Conservation (phyloP, 2,113 vertebrate species). For the Heptranchias perlo region DNA sequence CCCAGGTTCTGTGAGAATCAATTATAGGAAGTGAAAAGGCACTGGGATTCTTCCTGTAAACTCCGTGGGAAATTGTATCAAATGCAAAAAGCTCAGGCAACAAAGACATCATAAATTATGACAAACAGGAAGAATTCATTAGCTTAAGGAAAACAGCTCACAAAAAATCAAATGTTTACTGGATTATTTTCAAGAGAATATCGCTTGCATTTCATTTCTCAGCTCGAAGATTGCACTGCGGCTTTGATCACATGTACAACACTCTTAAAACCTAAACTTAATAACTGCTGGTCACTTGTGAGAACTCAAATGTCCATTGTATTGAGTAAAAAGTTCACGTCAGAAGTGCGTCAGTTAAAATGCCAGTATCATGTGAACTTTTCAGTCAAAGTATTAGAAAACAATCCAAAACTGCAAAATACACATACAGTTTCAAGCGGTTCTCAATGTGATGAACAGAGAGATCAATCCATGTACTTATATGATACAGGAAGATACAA, state of each 20-base stretch:
- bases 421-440: neutral
- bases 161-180: neutral
- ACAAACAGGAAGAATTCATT: constrained; percentile 76
- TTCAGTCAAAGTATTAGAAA: neutral
- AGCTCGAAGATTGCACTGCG: neutral
- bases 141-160: constrained; percentile 52
- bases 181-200: neutral
- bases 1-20: constrained; percentile 62
- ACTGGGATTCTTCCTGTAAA: constrained; percentile 65
- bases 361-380: neutral
- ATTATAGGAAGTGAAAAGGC: constrained; percentile 71
- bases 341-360: too few relatives aligned
- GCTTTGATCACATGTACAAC: neutral
- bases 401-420: neutral
- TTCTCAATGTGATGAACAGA: neutral
- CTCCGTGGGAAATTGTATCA: constrained; percentile 69
- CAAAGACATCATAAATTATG: constrained; percentile 76
- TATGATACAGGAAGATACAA: neutral
- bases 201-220: neutral
- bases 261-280: neutral
- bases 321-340: neutral
- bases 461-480: neutral
- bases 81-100: constrained; percentile 60
- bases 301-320: neutral
- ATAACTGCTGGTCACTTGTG: neutral